These are phyloP conservation scores for Cacoxenus indagator DNA, from an alignment of 2,888 invertebrate genomes.

Conservation along the genomic window DNA sequence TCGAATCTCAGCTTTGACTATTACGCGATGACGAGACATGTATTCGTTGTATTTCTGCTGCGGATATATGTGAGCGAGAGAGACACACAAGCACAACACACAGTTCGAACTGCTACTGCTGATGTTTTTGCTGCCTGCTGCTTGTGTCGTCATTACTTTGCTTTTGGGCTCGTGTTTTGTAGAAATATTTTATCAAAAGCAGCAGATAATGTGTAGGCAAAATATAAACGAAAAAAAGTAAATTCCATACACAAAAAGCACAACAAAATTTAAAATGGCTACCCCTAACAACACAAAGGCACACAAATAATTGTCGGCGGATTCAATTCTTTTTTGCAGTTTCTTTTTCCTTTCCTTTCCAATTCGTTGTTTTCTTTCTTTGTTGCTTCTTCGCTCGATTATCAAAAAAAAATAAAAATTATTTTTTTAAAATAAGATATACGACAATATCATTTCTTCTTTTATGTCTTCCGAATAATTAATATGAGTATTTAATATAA, in stretches of 20 bases:
- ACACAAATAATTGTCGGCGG: constrained; percentile 17
- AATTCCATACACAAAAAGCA: constrained; percentile 30
- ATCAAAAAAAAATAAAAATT: not conserved
- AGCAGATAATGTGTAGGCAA: constrained; percentile 50
- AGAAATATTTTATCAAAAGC: constrained; percentile 49
- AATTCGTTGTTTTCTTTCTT: not conserved
- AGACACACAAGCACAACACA: constrained; percentile 20
- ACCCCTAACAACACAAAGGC: constrained; percentile 37
- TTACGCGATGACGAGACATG: not conserved
- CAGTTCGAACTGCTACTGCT: not conserved
- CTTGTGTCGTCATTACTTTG: not conserved
- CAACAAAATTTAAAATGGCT: constrained; percentile 57
- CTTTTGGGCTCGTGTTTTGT: constrained; percentile 8
- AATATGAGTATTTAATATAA: too few relatives aligned
- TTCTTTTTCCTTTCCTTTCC: constrained; percentile 29
- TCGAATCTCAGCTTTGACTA: constrained; percentile 7
- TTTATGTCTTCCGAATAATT: too few relatives aligned
- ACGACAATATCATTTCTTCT: too few relatives aligned
- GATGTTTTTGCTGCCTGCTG: not conserved
- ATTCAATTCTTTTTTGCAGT: not conserved
- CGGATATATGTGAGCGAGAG: constrained; percentile 11
- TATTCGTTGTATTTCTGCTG: not conserved
- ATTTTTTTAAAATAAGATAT: not conserved
- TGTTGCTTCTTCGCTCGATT: not conserved
- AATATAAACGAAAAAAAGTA: constrained; percentile 31